Evolutionary conservation across 2,113 vertebrate species (phyloP).

Genomic region (Rousettus leschenaultii): DNA sequence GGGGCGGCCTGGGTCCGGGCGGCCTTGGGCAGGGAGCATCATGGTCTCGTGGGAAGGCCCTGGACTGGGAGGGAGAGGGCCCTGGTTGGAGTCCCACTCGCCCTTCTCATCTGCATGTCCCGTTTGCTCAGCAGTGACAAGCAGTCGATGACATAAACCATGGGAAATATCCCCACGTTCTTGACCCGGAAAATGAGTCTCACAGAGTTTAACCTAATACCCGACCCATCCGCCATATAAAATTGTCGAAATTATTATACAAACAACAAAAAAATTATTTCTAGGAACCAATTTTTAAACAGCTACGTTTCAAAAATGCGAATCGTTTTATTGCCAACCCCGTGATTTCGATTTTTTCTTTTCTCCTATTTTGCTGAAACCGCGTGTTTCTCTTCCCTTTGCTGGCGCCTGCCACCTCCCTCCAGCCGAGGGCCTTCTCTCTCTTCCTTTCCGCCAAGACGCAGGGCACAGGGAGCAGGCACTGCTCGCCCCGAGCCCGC

Average conservation of each 20-base stretch:
- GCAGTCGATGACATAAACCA: rapidly evolving
- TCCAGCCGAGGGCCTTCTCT: not conserved
- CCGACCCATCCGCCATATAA: not conserved
- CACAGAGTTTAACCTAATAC: not conserved
- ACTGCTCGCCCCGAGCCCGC: rapidly evolving
- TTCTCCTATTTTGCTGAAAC: not conserved
- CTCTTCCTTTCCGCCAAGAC: not conserved
- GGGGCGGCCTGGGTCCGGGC: no score
- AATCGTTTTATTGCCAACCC: not conserved
- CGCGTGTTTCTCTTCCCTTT: not conserved
- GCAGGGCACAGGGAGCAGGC: rapidly evolving
- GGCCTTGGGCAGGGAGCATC: not conserved
- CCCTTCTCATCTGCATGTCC: not conserved
- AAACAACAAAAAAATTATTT: not conserved
- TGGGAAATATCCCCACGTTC: not conserved
- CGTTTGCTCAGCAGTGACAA: not conserved
- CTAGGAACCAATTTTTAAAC: not conserved
- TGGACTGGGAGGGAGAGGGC: not conserved
- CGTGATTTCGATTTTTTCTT: not conserved
- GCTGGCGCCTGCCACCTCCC: rapidly evolving
- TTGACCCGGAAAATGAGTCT: not conserved
- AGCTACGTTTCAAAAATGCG: not conserved
- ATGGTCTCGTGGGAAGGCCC: not conserved
- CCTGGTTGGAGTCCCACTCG: rapidly evolving
- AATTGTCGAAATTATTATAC: not conserved